Conservation (phyloP, 2,888 invertebrate genomes). For the Caenorhabditis drosophilae region DNA sequence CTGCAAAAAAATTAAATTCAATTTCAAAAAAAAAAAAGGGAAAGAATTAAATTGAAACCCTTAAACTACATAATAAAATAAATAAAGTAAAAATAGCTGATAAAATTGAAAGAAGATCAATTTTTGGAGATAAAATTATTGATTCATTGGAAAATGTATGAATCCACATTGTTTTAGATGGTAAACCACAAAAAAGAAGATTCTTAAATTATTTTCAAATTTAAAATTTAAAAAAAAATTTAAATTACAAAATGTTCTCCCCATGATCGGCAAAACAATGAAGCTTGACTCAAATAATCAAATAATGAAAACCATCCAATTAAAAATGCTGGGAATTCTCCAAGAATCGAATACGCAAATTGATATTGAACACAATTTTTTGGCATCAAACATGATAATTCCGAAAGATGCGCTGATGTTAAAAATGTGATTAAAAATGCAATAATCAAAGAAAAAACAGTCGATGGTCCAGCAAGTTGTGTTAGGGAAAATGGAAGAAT, state of each 20-base stretch:
- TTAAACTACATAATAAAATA: constrained; percentile 43
- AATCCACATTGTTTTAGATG: constrained; percentile 24
- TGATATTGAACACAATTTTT: constrained; percentile 51
- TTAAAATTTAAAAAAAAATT: not conserved
- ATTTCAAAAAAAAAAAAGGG: not conserved
- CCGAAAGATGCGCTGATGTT: constrained; percentile 41
- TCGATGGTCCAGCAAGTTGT: constrained; percentile 47
- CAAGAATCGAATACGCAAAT: constrained; percentile 40
- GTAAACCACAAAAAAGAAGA: constrained; percentile 40
- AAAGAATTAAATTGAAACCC: too few relatives aligned
- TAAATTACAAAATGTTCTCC: constrained; percentile 42
- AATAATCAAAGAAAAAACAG: constrained; percentile 42
- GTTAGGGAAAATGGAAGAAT: constrained; percentile 31
- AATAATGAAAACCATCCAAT: constrained; percentile 41
- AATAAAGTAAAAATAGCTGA: constrained; percentile 33
- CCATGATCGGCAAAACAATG: constrained; percentile 39
- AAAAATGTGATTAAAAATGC: constrained; percentile 40
- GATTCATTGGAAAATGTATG: constrained; percentile 19
- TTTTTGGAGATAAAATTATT: constrained; percentile 21
- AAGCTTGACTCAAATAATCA: constrained; percentile 34
- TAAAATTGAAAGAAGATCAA: constrained; percentile 33
- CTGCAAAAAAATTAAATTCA: constrained; percentile 12
- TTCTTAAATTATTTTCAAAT: constrained; percentile 26
- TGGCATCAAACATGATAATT: constrained; percentile 45
- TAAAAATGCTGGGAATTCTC: constrained; percentile 44